A percentile compares a stretch with the other conserved stretches of the same genome.
Evolutionary conservation across 2,797 vertebrate species (phyloP).

Genomic region (Dermochelys coriacea): DNA sequence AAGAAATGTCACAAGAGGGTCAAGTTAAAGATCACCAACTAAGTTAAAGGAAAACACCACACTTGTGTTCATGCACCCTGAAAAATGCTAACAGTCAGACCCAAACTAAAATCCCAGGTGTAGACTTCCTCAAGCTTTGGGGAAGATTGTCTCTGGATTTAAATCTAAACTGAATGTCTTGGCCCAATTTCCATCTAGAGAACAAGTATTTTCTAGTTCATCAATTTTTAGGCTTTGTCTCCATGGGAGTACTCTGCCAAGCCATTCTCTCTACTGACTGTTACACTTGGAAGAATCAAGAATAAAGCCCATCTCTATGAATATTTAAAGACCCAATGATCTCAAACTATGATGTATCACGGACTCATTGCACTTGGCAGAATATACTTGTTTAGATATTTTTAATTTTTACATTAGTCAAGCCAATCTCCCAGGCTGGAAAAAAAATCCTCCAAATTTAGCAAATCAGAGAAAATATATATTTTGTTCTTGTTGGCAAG

Average conservation of each 20-base stretch:
- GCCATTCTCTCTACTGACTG: not conserved
- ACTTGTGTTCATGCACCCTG: not conserved
- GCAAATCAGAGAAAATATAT: not conserved
- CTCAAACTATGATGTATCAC: not conserved
- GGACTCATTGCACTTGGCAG: not conserved
- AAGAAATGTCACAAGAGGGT: not conserved
- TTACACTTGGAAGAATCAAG: not conserved
- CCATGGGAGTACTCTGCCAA: not conserved
- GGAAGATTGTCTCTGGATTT: not conserved
- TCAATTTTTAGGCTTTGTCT: not conserved
- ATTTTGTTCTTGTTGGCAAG: not conserved
- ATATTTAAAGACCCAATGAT: not conserved
- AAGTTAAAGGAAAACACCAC: not conserved
- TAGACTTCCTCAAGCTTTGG: not conserved
- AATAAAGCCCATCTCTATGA: not conserved
- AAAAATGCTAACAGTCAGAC: not conserved
- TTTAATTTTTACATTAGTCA: not conserved
- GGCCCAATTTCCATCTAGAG: not conserved
- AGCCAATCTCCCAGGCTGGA: not conserved
- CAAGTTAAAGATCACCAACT: not conserved
- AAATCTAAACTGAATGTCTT: not conserved
- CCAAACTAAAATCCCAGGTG: not conserved
- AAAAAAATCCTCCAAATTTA: not conserved
- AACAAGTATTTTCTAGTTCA: not conserved
- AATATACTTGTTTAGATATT: not conserved